phyloP scores from a whole-genome alignment of 2,888 invertebrate species.

The Koerneria pararmatus region DNA sequence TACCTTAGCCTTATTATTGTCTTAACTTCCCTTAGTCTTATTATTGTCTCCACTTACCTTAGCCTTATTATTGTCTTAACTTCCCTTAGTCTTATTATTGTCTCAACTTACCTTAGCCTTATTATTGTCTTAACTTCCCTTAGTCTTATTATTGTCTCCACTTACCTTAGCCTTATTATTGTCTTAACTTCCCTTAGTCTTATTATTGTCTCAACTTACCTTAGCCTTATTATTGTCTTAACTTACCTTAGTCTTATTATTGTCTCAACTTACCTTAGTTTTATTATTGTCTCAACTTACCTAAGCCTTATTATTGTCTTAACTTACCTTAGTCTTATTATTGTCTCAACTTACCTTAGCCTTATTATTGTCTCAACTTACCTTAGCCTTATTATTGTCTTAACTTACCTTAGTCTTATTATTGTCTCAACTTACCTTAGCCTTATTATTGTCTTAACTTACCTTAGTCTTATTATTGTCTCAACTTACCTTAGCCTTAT shows the following conservation, averaged over 20 bases:
- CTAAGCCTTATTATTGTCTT: not conserved
- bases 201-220: not conserved
- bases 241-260: slow-evolving; percentile 5
- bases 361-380: not conserved
- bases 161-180: too few relatives aligned
- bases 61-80: slow-evolving; percentile 7
- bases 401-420: not conserved
- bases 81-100: slow-evolving; percentile 6
- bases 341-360: too few relatives aligned
- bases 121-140: not conserved
- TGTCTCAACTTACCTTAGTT: too few relatives aligned
- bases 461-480: not conserved
- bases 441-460: not conserved
- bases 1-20: slow-evolving; percentile 2
- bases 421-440: too few relatives aligned
- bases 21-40: not conserved
- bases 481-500: slow-evolving; percentile 1
- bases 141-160: slow-evolving; percentile 10
- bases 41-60: not conserved
- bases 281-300: not conserved
- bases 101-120: not conserved
- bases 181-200: too few relatives aligned
- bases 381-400: not conserved
- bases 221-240: not conserved
- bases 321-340: not conserved